A percentile compares a stretch with the other conserved stretches of the same genome.
Evolutionary conservation across 2,888 invertebrate species (phyloP).

Genomic region (Athalia circularis): DNA sequence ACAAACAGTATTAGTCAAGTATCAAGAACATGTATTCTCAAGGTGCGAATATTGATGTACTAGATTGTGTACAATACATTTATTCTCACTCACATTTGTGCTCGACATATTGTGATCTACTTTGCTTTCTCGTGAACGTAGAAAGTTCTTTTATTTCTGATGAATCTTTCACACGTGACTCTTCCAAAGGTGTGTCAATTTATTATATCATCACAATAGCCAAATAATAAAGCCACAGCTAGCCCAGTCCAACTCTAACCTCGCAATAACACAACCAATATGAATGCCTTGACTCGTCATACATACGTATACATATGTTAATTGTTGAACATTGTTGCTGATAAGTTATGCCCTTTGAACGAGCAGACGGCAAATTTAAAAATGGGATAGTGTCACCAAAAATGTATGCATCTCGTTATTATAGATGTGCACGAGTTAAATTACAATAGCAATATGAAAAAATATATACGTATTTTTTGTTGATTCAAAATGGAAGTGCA

Average conservation of each 20-base stretch:
- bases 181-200: conserved; percentile 29
- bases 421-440: too few relatives aligned
- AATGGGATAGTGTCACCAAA: too few relatives aligned
- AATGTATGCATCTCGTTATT: too few relatives aligned
- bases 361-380: too few relatives aligned
- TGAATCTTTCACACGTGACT: conserved; percentile 22
- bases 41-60: conserved; percentile 7
- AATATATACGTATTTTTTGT: too few relatives aligned
- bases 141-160: conserved; percentile 12
- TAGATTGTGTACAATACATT: not conserved
- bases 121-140: not conserved
- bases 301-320: not conserved
- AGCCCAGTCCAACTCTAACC: not conserved
- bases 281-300: not conserved
- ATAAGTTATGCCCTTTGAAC: too few relatives aligned
- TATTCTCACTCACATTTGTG: conserved; percentile 3
- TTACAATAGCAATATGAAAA: too few relatives aligned
- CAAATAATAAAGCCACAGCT: conserved; percentile 10
- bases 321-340: conserved; percentile 33
- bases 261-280: conserved; percentile 12
- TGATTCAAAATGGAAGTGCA: too few relatives aligned
- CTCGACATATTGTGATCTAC: conserved; percentile 29
- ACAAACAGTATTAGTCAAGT: too few relatives aligned
- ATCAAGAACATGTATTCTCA: too few relatives aligned
- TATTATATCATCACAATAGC: conserved; percentile 29